These are phyloP conservation scores for Drosophila novamexicana DNA, from an alignment of 1,140 invertebrate genomes.

Conservation along the genomic window DNA sequence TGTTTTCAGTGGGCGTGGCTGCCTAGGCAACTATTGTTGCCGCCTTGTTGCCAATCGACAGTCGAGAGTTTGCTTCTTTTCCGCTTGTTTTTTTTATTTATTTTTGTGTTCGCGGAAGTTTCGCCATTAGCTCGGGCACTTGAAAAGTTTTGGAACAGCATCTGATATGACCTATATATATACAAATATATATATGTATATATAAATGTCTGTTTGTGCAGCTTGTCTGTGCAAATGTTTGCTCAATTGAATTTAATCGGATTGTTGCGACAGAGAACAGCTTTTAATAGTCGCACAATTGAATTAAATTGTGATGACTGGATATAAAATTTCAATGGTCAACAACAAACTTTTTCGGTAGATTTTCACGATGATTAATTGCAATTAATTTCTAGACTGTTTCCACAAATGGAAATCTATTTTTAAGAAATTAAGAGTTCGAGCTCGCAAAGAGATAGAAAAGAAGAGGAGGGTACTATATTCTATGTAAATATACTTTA, in stretches of 20 bases:
- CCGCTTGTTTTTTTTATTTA: background rate
- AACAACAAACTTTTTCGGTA: no score
- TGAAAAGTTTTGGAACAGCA: conserved; percentile 41
- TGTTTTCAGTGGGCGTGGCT: conserved; percentile 29
- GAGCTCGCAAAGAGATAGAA: no score
- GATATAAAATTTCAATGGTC: background rate
- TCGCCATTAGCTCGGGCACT: conserved; percentile 36
- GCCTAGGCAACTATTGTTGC: conserved; percentile 12
- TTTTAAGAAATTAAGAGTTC: no score
- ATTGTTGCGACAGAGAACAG: conserved; percentile 32
- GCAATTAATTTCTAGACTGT: no score
- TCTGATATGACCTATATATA: conserved; percentile 50
- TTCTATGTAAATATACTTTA: no score
- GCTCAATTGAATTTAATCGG: conserved; percentile 63
- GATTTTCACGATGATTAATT: no score
- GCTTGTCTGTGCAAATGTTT: conserved; percentile 35
- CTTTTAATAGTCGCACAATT: conserved; percentile 65
- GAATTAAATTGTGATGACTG: conserved; percentile 65
- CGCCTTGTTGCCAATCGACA: conserved; percentile 39
- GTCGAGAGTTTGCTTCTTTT: conserved; percentile 18
- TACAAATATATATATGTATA: conserved; percentile 37
- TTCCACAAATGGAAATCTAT: no score
- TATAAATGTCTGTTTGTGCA: conserved; percentile 9
- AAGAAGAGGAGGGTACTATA: no score
- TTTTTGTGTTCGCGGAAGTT: conserved; percentile 34